Evolutionary conservation across 1,140 invertebrate species (phyloP), one percentile per base, ranked within the genome.

Genomic region (Cotesia vestalis): DNA sequence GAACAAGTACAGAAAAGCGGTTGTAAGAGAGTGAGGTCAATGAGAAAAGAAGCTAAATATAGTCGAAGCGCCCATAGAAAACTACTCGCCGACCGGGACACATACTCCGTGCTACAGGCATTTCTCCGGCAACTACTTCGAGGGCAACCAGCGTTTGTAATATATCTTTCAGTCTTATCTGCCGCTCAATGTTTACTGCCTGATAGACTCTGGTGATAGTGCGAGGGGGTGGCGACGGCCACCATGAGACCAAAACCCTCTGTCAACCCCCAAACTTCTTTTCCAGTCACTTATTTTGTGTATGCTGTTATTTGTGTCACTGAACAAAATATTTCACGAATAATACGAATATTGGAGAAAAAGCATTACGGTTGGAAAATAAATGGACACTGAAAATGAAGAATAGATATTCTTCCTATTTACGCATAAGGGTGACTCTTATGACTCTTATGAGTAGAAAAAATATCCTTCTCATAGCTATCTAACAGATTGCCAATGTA

Each of bases 121-220:
- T 72, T 64, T 60, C 64, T 67, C 38, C 60, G 60, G 62, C 69
- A 68, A 53, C 72, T 62, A 71, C 69, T 62, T 71, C 73, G 72
- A 76, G 67, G 73, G 74, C 66, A 77, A 77, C 78, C 78, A 78
- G 78, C 66, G 78, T 84, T 80, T 80, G 85, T 85, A 86, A 85
- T 85, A 85, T 86, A 86, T 86, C 81, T 85, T 76, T 75, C n/a
- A 73, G 80, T 82, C 84, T 86, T 86, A 86, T 86, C 84, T 85
- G 84, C 82, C 81, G 85, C 72, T 73, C 68, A 66, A 81, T 85
- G 83, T 86, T 86, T 86, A 85, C 85, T 85, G 83, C 83, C 84
- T 84, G 85, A 86, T 86, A 85, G 85, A 85, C 84, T 85, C 79
- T 73, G 76, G 81, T 84, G 84, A 86, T 85, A 85, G 75, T 62